Evolutionary conservation across 2,888 invertebrate species (phyloP).

Genomic region (Baccha elongata): DNA sequence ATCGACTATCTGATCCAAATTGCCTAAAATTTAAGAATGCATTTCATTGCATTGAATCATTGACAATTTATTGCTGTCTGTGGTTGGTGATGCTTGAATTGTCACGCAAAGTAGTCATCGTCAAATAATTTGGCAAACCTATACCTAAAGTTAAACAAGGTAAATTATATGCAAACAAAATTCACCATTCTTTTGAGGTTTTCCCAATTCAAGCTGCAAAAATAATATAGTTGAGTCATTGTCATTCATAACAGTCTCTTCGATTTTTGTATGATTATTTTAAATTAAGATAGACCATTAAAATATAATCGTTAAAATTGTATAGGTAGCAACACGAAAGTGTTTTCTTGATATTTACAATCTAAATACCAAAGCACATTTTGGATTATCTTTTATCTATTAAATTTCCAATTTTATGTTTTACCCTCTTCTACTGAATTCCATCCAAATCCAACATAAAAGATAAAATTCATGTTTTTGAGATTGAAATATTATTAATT

Average conservation of each 20-base stretch:
- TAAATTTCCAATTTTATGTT: neutral
- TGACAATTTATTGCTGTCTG: neutral
- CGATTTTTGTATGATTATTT: too few species aligned
- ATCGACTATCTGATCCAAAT: neutral
- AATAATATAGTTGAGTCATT: slow-evolving; percentile 24
- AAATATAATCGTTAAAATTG: too few species aligned
- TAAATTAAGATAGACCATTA: too few species aligned
- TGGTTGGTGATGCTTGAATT: neutral
- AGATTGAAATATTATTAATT: neutral
- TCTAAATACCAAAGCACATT: too few species aligned
- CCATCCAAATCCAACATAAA: too few species aligned
- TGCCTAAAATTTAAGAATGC: neutral
- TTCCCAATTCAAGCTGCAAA: slow-evolving; percentile 1
- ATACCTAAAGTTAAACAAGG: neutral
- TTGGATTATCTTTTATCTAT: too few species aligned
- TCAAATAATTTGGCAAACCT: neutral
- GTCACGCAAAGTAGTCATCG: neutral
- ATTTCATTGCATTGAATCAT: neutral
- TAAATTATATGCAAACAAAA: neutral
- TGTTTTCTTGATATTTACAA: too few species aligned
- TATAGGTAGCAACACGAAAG: too few species aligned
- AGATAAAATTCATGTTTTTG: slow-evolving; percentile 4
- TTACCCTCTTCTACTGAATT: neutral
- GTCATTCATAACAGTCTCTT: too few species aligned
- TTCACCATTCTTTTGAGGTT: slow-evolving; percentile 22